Evolutionary conservation across 2,888 invertebrate species (phyloP).

Genomic region (Drosophila birchii): DNA sequence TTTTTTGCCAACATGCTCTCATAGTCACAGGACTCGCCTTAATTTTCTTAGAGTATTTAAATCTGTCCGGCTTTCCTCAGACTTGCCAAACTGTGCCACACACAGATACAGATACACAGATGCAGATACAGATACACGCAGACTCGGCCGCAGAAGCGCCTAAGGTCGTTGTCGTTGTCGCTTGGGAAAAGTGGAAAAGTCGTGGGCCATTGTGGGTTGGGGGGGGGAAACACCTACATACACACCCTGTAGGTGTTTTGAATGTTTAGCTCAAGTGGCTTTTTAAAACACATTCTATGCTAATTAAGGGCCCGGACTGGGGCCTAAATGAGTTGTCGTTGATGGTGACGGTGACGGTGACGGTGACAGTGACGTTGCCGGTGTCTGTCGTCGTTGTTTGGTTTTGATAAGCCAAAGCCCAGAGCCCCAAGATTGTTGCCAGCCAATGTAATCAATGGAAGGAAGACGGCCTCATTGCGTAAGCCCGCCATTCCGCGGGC

Average conservation of each 20-base stretch:
- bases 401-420: slow-evolving; percentile 64
- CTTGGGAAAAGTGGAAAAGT: slow-evolving; percentile 35
- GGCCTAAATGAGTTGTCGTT: slow-evolving; percentile 73
- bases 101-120: slow-evolving; percentile 29
- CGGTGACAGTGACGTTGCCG: slow-evolving; percentile 32
- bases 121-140: slow-evolving; percentile 12
- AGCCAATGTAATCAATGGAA: slow-evolving; percentile 75
- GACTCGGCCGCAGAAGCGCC: slow-evolving; percentile 66
- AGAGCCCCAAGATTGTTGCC: slow-evolving; percentile 56
- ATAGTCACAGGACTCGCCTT: too few relatives aligned
- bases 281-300: slow-evolving; percentile 80
- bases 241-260: slow-evolving; percentile 71
- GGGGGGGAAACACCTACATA: too few relatives aligned
- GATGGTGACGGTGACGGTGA: slow-evolving; percentile 52
- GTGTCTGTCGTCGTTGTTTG: slow-evolving; percentile 63
- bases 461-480: slow-evolving; percentile 55
- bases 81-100: slow-evolving; percentile 50
- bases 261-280: slow-evolving; percentile 81
- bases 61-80: slow-evolving; percentile 44
- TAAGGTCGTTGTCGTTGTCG: slow-evolving; percentile 67
- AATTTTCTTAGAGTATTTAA: slow-evolving; percentile 31
- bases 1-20: too few relatives aligned
- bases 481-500: slow-evolving; percentile 58
- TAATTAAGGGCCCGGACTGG: slow-evolving; percentile 68
- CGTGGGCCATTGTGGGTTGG: background rate